Evolutionary conservation across 2,113 vertebrate species (phyloP), one percentile per base, ranked within the genome.

Genomic region (Colinus virginianus): DNA sequence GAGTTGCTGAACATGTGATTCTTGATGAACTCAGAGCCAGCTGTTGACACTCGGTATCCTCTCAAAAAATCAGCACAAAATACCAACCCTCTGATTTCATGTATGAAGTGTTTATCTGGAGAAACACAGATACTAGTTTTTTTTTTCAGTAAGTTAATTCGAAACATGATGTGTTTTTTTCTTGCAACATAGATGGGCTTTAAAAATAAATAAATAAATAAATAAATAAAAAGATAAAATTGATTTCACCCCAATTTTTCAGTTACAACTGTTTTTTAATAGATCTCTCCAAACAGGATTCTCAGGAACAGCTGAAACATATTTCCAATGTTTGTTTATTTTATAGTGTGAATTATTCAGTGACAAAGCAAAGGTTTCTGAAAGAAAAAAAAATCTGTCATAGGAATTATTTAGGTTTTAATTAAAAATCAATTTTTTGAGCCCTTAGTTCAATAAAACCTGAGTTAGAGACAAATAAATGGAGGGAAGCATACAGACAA

Each of bases 391-490:
- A 30, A 61, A 38, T 14, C 77, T 61, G 6, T 77, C 32, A n/a
- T 7, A 84, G 11, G 64, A 88, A 53, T 78, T 38, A 22, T 59
- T 90, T 2, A 4, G 13, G 2, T 61, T 93, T 88, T 61, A 85
- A 94, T 88, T 90, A 85, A 93, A 91, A 94, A 93, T 61, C 34
- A 9, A 68, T 80, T 90, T 70, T 71, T 81, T 38, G 70, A 84
- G 43, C 13, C 16, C n/a, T 75, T 71, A 46, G 22, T 26, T 90
- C 69, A 89, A 36, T 61, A 88, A 72, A 81, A 38, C 7, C 6
- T 19, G 13, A 85, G 28, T 8, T 43, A 90, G 23, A 32, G 12
- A 55, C 79, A 91, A 68, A 71, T 17, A 76, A 93, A 84, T 26
- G 18, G 18, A 84, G 69, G 84, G 77, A 34, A 69, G 1, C 21